A percentile compares a stretch with the other conserved stretches of the same genome.
Evolutionary conservation across 2,797 vertebrate genomes (phyloP).

Genomic region (Sebastes wilsoni): DNA sequence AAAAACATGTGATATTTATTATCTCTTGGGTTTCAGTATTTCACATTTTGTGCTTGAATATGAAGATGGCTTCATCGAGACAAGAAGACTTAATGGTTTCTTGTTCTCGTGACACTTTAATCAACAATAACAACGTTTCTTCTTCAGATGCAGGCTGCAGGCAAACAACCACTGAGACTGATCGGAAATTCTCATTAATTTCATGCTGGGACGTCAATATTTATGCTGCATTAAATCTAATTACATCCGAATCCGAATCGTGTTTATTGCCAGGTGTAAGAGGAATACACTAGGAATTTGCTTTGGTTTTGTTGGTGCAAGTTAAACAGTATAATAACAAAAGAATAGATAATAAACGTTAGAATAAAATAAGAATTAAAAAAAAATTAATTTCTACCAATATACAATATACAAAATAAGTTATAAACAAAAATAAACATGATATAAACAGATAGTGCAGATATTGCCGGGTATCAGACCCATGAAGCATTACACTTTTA

Average conservation of each 20-base stretch:
- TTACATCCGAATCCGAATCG: background rate
- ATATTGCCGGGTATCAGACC: no score
- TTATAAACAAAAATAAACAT: no score
- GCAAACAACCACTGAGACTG: background rate
- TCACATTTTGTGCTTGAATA: background rate
- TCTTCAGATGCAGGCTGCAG: constrained; percentile 18
- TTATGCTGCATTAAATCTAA: no score
- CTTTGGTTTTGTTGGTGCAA: no score
- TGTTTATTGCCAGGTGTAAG: no score
- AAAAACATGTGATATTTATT: background rate
- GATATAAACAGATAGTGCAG: no score
- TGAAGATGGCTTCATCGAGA: background rate
- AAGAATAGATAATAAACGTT: no score
- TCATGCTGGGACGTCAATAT: background rate
- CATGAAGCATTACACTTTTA: background rate
- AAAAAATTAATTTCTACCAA: no score
- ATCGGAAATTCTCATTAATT: constrained; percentile 7
- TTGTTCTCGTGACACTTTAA: background rate
- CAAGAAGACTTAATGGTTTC: background rate
- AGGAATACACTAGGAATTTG: no score
- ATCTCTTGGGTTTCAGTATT: background rate
- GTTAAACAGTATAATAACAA: no score
- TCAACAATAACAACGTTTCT: constrained; percentile 11
- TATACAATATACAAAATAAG: no score
- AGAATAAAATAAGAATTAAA: no score